A percentile compares a stretch with the other conserved stretches of the same genome.
Conservation (phyloP, 2,797 vertebrate genomes). For the Periophthalmus magnuspinnatus region DNA sequence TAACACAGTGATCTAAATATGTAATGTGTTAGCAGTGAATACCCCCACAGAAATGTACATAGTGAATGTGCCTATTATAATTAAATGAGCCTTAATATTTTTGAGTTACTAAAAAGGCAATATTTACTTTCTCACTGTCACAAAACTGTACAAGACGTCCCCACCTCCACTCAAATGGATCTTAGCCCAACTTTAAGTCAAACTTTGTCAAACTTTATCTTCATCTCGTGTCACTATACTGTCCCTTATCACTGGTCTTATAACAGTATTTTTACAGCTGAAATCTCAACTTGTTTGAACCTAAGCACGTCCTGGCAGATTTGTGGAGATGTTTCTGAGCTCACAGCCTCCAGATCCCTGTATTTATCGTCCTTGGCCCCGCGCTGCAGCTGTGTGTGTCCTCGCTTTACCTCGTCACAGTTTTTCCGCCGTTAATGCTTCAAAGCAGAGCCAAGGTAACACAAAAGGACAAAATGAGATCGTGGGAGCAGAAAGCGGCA, state of each 20-base stretch:
- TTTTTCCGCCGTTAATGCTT: not conserved
- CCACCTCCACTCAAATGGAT: not conserved
- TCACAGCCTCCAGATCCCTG: not conserved
- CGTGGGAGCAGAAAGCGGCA: constrained; percentile 10
- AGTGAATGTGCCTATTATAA: too few species aligned
- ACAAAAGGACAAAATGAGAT: constrained; percentile 47
- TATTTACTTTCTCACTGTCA: too few species aligned
- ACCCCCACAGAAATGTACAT: too few species aligned
- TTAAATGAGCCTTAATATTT: too few species aligned
- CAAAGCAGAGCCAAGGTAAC: constrained; percentile 45
- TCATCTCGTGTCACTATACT: not conserved
- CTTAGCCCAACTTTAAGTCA: constrained; percentile 7
- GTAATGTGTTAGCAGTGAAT: too few species aligned
- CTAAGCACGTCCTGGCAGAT: not conserved
- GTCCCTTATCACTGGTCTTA: not conserved
- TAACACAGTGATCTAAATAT: too few species aligned
- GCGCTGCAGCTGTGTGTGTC: not conserved
- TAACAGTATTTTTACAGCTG: not conserved
- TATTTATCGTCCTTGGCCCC: constrained; percentile 7
- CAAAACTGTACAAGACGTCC: not conserved
- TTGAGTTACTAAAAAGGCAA: too few species aligned
- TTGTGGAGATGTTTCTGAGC: not conserved
- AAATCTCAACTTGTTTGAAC: constrained; percentile 3
- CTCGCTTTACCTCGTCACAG: constrained; percentile 27
- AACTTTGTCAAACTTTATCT: constrained; percentile 66